Base-by-base conservation (phyloP, 2,113 vertebrate genomes). In the Calonectris borealis region DNA sequence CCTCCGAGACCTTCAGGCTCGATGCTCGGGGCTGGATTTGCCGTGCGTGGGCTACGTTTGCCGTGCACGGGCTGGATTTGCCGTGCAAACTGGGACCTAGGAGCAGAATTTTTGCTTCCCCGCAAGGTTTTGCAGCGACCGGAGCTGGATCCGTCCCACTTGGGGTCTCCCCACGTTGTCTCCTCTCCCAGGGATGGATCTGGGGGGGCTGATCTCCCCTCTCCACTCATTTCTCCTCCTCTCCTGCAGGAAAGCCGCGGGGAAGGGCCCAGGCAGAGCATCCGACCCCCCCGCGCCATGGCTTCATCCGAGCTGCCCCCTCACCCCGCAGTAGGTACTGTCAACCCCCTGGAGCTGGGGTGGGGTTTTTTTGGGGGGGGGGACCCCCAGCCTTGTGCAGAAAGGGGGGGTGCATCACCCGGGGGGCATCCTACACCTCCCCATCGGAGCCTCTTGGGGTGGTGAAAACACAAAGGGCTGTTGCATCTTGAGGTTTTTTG, bases 291-390 rank as follows among this genome's bases (percentile, higher is more conserved):
- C 44, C 0, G 13, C 2, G 16, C 94, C 86, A 98, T 98, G 98
- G 97, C 97, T 85, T 97, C 98, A 13, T 97, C 96, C 5, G 77
- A 88, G 64, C 84, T 84, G 60, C 86, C 96, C 36, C 88, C 94
- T 11, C 75, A 66, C 51, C 93, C 97, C 11, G 95, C 96, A 78
- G 16, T 73, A 98, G 98, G 98, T 98, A 97, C 46, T 3, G 91
- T 89, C 52, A 64, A 40, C 70, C 19, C 2, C 0, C 31, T 1
- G 10, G 48, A 52, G 26, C 15, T 49, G 62, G 48, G 32, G 6
- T 19, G 36, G 36, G 36, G 5, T 7, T 11, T 25, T 27, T 27
- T 55, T 13, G 11, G 15, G 18, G 13, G 8, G 15, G 11, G 5
- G 3, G 2, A 15, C 16, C 26, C 54, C 48, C 25, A 52, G 3